Evolutionary conservation across 1,140 invertebrate genomes (phyloP).

Genomic region (Caenorhabditis remanei): DNA sequence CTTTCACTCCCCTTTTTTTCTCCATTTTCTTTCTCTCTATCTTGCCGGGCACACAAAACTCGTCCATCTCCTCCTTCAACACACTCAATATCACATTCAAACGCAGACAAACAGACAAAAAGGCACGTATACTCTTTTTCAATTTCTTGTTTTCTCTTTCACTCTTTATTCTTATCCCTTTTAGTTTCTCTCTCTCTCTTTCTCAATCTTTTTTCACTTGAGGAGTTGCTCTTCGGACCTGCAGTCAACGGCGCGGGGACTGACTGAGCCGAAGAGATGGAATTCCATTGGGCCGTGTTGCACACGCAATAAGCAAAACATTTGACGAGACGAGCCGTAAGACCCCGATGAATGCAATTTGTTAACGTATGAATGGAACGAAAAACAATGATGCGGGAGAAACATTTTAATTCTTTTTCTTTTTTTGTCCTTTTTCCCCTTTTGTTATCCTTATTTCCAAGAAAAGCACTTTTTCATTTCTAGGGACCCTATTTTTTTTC

Average conservation of each 20-base stretch:
- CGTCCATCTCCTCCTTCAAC: slow-evolving; percentile 5
- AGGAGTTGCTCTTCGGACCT: slow-evolving; percentile 46
- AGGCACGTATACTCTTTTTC: background rate
- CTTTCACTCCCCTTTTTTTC: background rate
- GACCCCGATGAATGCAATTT: slow-evolving; percentile 45
- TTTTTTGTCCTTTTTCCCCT: background rate
- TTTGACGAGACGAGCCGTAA: slow-evolving; percentile 33
- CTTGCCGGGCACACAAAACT: background rate
- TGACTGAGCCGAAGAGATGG: slow-evolving; percentile 2
- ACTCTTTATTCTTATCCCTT: slow-evolving; percentile 27
- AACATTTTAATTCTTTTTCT: background rate
- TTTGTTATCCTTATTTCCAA: background rate
- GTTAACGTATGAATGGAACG: slow-evolving; percentile 48
- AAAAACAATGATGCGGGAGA: slow-evolving; percentile 8
- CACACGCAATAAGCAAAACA: slow-evolving; percentile 45
- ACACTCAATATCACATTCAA: background rate
- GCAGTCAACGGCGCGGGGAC: slow-evolving; percentile 19
- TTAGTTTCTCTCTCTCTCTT: background rate
- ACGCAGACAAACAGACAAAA: slow-evolving; percentile 32
- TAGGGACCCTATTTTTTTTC: background rate
- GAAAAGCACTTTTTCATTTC: background rate
- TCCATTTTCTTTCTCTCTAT: background rate
- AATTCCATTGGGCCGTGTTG: slow-evolving; percentile 44
- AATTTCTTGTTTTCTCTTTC: background rate
- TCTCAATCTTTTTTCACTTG: slow-evolving; percentile 51